Conservation (phyloP, 2,888 invertebrate species). For the Cantharis lateralis region DNA sequence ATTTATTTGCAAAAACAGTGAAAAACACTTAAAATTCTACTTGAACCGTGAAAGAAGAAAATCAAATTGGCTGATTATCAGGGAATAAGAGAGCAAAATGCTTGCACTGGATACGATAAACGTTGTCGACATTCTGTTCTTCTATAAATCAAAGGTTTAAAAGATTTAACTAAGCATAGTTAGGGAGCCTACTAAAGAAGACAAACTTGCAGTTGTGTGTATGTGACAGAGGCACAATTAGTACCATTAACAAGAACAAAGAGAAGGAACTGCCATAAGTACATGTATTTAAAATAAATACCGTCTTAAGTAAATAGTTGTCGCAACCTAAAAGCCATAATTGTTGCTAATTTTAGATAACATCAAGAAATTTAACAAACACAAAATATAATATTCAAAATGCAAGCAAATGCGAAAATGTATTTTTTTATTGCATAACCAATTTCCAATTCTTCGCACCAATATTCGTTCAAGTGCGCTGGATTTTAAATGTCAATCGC, state of each 20-base stretch:
- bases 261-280: background rate
- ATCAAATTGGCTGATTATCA: background rate
- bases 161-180: background rate
- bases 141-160: slow-evolving; percentile 12
- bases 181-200: slow-evolving; percentile 6
- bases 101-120: background rate
- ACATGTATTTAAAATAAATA: slow-evolving; percentile 5
- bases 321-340: background rate
- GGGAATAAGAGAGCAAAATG: no score
- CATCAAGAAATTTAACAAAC: background rate
- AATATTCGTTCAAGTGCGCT: background rate
- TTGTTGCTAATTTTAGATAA: background rate
- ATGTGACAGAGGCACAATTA: slow-evolving; percentile 8
- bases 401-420: background rate
- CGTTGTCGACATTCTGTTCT: background rate
- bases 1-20: background rate
- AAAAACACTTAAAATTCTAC: background rate
- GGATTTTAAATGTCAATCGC: background rate
- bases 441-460: background rate
- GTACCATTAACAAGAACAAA: slow-evolving; percentile 10
- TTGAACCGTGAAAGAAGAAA: background rate
- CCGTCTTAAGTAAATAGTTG: slow-evolving; percentile 3
- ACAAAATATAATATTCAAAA: no score
- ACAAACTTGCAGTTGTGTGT: slow-evolving; percentile 12
- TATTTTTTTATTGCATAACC: background rate